Evolutionary conservation across 2,797 vertebrate species (phyloP), one percentile per base, ranked within the genome.

Genomic region (Microcaecilia unicolor): DNA sequence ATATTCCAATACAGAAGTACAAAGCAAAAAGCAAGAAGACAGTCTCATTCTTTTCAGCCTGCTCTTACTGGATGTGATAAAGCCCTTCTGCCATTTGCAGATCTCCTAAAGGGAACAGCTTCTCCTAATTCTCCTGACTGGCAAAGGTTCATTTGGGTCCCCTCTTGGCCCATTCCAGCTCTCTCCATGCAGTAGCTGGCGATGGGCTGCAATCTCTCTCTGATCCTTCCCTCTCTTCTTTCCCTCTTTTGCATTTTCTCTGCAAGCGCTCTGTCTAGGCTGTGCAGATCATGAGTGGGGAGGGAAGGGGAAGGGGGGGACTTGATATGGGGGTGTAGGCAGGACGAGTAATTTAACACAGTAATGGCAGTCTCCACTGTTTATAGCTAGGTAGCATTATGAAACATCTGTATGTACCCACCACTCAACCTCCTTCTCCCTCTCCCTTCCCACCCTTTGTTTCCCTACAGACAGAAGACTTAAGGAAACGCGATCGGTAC

Each of bases 181-280:
- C 85, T 81, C 83, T 85, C 81, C 81, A 83, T 82, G 80, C 76
- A 79, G 78, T 78, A 78, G 81, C 83, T 81, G 81, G 78, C 68
- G 83, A 85, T 74, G 75, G 78, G 78, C 77, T 75, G 81, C 76
- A 69, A 72, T 77, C 68, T 67, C 70, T 64, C 67, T 74, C 70
- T 75, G 62, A 72, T 78, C 69, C 64, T 72, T 25, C 42, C 56
- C 65, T 37, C 53, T 58, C 36, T 26, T 31, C n/a, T n/a, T n/a
- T n/a, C 34, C 62, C 53, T 48, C 40, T 32, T 65, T 62, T 74
- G 70, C 51, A 64, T 54, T 71, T 68, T 48, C 4, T 73, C 74
- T 75, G 62, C 66, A 57, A 37, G 67, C 58, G 80, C 75, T 31
- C n/a, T n/a, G n/a, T n/a, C n/a, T n/a, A n/a, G n/a, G n/a, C n/a